Evolutionary conservation across 1,140 invertebrate species (phyloP).

Genomic region (Polypedilum pembai): DNA sequence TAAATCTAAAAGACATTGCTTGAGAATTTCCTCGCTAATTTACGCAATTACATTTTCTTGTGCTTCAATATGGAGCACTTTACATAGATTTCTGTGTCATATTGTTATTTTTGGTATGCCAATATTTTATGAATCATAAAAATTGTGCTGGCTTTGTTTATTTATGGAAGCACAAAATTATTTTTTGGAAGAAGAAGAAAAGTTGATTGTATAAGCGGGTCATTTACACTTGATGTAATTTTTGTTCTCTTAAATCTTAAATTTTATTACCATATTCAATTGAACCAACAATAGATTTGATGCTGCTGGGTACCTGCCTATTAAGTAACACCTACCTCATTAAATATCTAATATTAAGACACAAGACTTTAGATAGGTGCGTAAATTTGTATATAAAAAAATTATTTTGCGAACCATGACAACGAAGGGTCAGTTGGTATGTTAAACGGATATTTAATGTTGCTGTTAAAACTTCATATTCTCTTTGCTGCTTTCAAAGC

Average conservation of each 20-base stretch:
- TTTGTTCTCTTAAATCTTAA: too few species aligned
- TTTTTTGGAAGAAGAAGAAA: too few species aligned
- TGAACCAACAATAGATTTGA: too few species aligned
- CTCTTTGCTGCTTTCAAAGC: not conserved
- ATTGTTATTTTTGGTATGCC: not conserved
- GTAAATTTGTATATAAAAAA: not conserved
- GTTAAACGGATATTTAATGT: constrained; percentile 10
- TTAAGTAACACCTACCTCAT: not conserved
- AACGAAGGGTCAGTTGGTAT: not conserved
- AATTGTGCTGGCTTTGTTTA: too few species aligned
- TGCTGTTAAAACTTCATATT: not conserved
- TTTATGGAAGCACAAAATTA: too few species aligned
- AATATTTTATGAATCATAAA: too few species aligned
- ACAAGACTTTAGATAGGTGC: not conserved
- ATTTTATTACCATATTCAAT: too few species aligned
- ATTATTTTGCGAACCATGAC: not conserved
- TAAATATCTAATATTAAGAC: not conserved
- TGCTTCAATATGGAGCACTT: not conserved
- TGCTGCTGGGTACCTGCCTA: not conserved
- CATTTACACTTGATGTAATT: too few species aligned
- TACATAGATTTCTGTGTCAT: not conserved
- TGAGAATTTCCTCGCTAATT: not conserved
- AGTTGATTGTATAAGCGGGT: too few species aligned
- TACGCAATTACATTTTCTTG: not conserved
- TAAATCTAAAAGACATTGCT: not conserved